Percentiles rank a stretch among this genome's conserved stretches.
Evolutionary conservation across 2,113 vertebrate species (phyloP).

Genomic region (Antechinus flavipes): DNA sequence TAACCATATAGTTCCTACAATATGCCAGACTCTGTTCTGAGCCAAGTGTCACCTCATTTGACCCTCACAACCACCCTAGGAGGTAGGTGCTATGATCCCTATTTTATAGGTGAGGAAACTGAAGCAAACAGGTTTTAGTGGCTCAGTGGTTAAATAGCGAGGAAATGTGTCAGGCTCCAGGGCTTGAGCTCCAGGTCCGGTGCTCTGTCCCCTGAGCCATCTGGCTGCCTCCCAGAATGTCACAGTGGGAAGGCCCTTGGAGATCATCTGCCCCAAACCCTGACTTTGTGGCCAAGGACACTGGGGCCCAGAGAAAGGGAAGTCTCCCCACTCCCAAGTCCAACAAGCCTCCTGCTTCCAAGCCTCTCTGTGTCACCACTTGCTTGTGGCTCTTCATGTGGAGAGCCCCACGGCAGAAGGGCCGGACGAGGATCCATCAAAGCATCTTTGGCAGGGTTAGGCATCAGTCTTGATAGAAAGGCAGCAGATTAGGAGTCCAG

Average conservation of each 20-base stretch:
- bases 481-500: not conserved
- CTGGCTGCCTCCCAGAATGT: not conserved
- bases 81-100: not conserved
- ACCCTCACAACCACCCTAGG: not conserved
- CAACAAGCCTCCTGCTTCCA: not conserved
- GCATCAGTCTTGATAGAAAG: not conserved
- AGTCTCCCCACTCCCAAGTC: not conserved
- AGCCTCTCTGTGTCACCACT: not conserved
- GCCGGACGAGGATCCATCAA: not conserved
- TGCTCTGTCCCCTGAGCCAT: not conserved
- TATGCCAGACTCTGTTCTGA: not conserved
- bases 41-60: not conserved
- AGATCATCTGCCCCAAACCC: not conserved
- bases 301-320: not conserved
- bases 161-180: not conserved
- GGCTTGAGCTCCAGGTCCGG: not conserved
- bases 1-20: not conserved
- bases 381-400: not conserved
- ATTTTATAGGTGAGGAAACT: not conserved
- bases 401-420: not conserved
- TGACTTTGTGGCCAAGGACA: not conserved
- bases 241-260: not conserved
- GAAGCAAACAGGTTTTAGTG: not conserved
- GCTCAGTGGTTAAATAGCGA: not conserved
- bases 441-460: not conserved